A percentile compares a stretch with the other conserved stretches of the same genome.
Conservation (phyloP, 2,888 invertebrate species). For the Unio delphinus region DNA sequence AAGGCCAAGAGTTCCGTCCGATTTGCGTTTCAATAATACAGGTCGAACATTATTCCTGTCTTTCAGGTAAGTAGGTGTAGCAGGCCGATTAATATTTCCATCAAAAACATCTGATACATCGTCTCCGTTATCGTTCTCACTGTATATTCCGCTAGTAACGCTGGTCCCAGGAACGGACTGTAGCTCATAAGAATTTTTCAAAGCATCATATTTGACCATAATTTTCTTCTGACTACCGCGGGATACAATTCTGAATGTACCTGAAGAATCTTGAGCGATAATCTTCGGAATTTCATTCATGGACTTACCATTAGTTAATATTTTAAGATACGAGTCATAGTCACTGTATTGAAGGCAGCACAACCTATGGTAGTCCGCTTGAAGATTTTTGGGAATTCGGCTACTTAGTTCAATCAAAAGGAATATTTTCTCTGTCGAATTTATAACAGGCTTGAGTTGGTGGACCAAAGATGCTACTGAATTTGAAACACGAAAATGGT, state of each 20-base stretch:
- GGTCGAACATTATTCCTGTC: conserved; percentile 35
- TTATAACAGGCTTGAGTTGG: conserved; percentile 50
- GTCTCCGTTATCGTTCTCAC: conserved; percentile 34
- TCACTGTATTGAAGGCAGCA: conserved; percentile 55
- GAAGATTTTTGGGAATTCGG: conserved; percentile 43
- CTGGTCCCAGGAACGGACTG: conserved; percentile 46
- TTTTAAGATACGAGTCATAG: conserved; percentile 51
- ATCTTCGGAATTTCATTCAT: conserved; percentile 40
- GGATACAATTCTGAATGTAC: conserved; percentile 53
- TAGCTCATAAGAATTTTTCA: conserved; percentile 36
- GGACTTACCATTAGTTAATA: conserved; percentile 46
- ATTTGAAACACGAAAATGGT: conserved; percentile 53
- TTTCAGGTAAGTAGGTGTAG: conserved; percentile 28
- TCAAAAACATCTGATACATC: conserved; percentile 29
- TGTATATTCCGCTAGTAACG: conserved; percentile 51
- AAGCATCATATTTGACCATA: conserved; percentile 34
- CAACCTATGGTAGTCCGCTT: conserved; percentile 56
- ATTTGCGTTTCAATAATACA: conserved; percentile 48
- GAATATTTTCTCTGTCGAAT: conserved; percentile 53
- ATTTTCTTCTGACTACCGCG: conserved; percentile 48
- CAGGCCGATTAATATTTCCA: not conserved
- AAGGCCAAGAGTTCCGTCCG: conserved; percentile 53
- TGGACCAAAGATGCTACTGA: conserved; percentile 55
- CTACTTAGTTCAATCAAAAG: conserved; percentile 54
- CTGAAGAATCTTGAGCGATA: conserved; percentile 55